Conservation (phyloP, 2,113 vertebrate species). For the Erinaceus europaeus region DNA sequence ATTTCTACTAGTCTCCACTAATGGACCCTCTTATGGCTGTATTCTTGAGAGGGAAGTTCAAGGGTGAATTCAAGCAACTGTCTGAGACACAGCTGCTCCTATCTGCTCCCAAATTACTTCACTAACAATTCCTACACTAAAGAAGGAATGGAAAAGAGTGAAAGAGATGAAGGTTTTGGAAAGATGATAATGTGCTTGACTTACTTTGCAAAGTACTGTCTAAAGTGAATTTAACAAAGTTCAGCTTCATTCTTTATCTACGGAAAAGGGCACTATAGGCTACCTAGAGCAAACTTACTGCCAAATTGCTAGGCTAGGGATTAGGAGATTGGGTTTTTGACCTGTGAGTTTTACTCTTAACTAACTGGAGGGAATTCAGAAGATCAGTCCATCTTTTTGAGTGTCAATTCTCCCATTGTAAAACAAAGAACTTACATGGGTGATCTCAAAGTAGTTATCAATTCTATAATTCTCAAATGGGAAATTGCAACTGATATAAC, state of each 20-base stretch:
- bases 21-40: no score
- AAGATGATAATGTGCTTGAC: background rate
- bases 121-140: background rate
- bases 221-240: background rate
- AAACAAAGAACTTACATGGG: conserved; percentile 4
- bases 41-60: background rate
- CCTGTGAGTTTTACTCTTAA: background rate
- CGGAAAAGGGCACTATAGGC: background rate
- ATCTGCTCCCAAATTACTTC: background rate
- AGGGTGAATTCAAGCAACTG: background rate
- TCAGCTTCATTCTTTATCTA: background rate
- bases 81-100: background rate
- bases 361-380: no score
- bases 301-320: background rate
- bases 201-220: background rate
- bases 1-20: background rate
- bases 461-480: conserved; percentile 12
- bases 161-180: background rate
- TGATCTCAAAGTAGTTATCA: background rate
- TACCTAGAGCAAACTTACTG: background rate
- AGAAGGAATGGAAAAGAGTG: background rate
- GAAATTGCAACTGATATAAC: background rate
- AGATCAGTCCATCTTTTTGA: background rate
- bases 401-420: background rate
- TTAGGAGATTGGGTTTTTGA: background rate